phyloP scores from a whole-genome alignment of 2,113 vertebrate species.

The Oceanites oceanicus region DNA sequence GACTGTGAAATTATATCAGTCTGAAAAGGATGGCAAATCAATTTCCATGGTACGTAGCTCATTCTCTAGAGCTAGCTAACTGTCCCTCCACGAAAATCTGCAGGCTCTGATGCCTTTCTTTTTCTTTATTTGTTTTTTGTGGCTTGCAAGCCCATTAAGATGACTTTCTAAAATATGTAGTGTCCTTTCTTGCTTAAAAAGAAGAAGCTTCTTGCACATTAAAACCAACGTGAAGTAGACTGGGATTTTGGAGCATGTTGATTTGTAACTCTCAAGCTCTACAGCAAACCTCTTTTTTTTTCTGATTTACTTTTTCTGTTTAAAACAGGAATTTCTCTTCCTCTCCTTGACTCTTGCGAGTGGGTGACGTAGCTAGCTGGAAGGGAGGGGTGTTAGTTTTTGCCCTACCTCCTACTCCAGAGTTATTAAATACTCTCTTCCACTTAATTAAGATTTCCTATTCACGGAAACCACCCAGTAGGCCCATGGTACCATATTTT shows the following conservation, averaged over 20 bases:
- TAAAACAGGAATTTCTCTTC: background rate
- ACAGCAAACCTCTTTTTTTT: background rate
- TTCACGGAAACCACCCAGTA: background rate
- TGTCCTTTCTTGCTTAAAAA: background rate
- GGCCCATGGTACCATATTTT: background rate
- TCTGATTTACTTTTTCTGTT: background rate
- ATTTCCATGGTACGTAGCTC: background rate
- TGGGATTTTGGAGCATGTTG: background rate
- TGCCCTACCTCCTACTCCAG: background rate
- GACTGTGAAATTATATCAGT: background rate
- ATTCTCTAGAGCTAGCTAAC: background rate
- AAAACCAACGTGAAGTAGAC: background rate
- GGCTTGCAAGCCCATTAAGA: background rate
- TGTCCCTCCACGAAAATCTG: background rate
- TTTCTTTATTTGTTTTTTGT: background rate
- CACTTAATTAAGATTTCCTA: background rate
- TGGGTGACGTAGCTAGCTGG: background rate
- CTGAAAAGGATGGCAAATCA: background rate
- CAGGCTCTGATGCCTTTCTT: background rate
- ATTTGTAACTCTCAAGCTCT: background rate
- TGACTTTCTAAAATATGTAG: background rate
- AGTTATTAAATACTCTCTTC: background rate
- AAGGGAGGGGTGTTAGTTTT: background rate
- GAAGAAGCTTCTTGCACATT: background rate
- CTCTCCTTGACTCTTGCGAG: background rate